phyloP scores from a whole-genome alignment of 2,888 invertebrate species.

The Eupithecia tripunctaria region DNA sequence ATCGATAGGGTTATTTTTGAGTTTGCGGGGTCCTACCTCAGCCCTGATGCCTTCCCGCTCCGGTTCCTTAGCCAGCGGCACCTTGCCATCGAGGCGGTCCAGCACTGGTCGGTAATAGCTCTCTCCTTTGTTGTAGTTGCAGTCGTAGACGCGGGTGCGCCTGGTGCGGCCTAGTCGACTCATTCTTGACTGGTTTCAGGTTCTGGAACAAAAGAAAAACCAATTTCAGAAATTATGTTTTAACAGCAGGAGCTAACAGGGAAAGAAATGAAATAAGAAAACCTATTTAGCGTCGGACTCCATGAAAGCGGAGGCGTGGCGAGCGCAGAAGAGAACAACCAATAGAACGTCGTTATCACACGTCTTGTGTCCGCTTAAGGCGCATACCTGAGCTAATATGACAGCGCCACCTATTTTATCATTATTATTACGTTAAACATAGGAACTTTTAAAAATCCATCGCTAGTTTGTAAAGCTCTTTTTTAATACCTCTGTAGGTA shows the following conservation, averaged over 20 bases:
- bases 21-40: slow-evolving; percentile 44
- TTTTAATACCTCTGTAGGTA: too few species aligned
- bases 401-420: too few species aligned
- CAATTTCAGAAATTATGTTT: background rate
- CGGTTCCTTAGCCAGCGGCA: slow-evolving; percentile 62
- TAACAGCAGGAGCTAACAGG: background rate
- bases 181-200: slow-evolving; percentile 55
- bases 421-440: too few species aligned
- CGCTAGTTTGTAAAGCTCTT: too few species aligned
- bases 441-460: too few species aligned
- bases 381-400: too few species aligned
- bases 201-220: slow-evolving; percentile 17
- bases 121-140: slow-evolving; percentile 93
- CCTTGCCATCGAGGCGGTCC: slow-evolving; percentile 89
- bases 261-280: background rate
- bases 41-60: slow-evolving; percentile 68
- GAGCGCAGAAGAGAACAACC: too few species aligned
- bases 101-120: slow-evolving; percentile 92
- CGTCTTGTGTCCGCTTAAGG: too few species aligned
- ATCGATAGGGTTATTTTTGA: too few species aligned
- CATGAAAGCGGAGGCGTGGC: too few species aligned
- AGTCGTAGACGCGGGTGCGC: slow-evolving; percentile 93
- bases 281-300: too few species aligned
- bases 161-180: slow-evolving; percentile 86
- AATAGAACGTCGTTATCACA: too few species aligned